Base-by-base conservation (phyloP, 2,797 vertebrate genomes). In the Meriones psammophilus region DNA sequence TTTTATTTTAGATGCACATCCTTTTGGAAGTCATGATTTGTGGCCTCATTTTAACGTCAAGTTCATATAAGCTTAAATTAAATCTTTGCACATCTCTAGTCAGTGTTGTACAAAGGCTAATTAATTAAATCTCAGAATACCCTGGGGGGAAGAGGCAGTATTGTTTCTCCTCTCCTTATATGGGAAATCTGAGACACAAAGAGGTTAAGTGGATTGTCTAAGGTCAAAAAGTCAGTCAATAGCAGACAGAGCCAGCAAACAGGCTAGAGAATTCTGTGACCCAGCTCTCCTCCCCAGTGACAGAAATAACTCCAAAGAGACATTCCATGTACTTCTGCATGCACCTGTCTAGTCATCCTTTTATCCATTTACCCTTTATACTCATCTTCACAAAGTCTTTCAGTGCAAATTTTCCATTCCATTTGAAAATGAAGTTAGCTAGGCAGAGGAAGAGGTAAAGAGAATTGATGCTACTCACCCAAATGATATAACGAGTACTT, bases 101-200 rank as follows among this genome's bases (percentile, higher is more conserved):
- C 87, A 95, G 79, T 94, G 87, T 74, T 88, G 64, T 88, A 94
- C 91, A 94, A 95, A 97, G 95, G 95, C 91, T 96, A 97, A 97
- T 97, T 97, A 97, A 97, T 96, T 97, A 97, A 97, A 96, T 89
- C 64, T 96, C 96, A 97, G 94, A 96, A 95, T 18, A 95, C 89
- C 96, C 92, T 95, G 88, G 88, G 94, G 46, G 96, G 50, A 94
- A 95, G 56, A 91, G 77, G 68, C 73, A 81, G 88, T 95, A 97
- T 95, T 97, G 94, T 96, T 97, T 94, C 64, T 97, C 86, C 66
- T 96, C 74, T 96, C 58, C 71, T 97, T 80, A 79, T 42, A 92
- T 88, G 66, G 84, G 97, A 96, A 98, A 97, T 91, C 85, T 93
- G 96, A 98, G 97, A 85, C 91, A 95, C 71, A 95, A 89, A 84